Conservation (phyloP, 1,140 invertebrate species). For the Camponotus vicinus region DNA sequence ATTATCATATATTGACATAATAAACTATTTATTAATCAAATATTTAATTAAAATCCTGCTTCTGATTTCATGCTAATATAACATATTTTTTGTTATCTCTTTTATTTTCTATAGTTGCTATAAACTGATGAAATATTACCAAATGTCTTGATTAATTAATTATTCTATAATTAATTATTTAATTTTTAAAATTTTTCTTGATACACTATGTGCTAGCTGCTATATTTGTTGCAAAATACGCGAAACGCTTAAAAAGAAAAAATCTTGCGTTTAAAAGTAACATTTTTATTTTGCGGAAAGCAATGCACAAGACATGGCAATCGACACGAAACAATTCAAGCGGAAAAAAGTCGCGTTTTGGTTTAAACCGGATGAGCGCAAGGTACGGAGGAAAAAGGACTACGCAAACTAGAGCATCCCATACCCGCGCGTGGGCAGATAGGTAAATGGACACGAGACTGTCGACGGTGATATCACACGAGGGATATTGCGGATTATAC, state of each 20-base stretch:
- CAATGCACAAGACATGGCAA: not conserved
- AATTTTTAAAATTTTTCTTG: too few relatives aligned
- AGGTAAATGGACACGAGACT: constrained; percentile 63
- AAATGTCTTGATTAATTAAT: not conserved
- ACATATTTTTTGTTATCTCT: too few relatives aligned
- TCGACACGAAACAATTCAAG: constrained; percentile 31
- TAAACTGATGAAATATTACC: too few relatives aligned
- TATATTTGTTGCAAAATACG: not conserved
- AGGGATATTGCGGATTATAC: constrained; percentile 76
- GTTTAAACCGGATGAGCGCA: constrained; percentile 5
- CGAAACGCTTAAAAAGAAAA: not conserved
- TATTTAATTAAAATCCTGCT: too few relatives aligned
- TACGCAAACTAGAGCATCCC: constrained; percentile 14
- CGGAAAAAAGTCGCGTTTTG: constrained; percentile 49
- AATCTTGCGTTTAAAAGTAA: constrained; percentile 9
- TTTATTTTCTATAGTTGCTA: too few relatives aligned
- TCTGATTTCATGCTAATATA: too few relatives aligned
- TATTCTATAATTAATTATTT: not conserved
- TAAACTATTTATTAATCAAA: too few relatives aligned
- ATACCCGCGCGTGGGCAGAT: constrained; percentile 41
- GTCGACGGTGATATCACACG: constrained; percentile 61
- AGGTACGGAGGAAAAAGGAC: constrained; percentile 41
- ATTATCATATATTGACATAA: too few relatives aligned
- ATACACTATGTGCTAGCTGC: not conserved
- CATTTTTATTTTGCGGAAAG: constrained; percentile 16